Base-by-base conservation (phyloP, 2,113 vertebrate species). In the Sula dactylatra region DNA sequence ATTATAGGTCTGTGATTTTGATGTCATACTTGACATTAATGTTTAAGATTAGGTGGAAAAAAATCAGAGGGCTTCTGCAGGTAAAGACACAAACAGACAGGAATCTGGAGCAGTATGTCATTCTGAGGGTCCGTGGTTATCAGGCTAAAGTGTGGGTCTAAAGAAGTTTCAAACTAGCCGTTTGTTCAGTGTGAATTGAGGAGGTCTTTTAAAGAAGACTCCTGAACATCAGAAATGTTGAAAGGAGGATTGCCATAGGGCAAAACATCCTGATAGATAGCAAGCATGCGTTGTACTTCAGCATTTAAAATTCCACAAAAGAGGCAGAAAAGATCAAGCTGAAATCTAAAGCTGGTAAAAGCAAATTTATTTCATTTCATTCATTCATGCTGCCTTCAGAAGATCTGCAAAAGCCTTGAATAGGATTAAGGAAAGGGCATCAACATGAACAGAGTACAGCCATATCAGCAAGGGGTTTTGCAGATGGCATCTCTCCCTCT, bases 371-470 rank as follows among this genome's bases (percentile, higher is more conserved):
- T 74, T 91, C 66, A 7, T 73, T 71, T 40, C 36, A 45, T 73
- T 82, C 34, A 61, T 86, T 83, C n/a, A n/a, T 80, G 49, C 70
- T 94, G 65, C 72, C 56, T 89, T 70, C 65, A 58, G 73, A 74
- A 55, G 61, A 78, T 72, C 86, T 72, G 78, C 80, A 85, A 50
- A 87, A 38, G 70, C 70, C 84, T 69, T 55, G 69, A 55, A 73
- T 16, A n/a, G 83, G 81, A 70, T 95, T 96, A 90, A 72, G 77
- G 67, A 72, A 92, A 94, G 91, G 93, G 62, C 81, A 73, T 55
- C 52, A 59, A 50, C 89, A 90, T 85, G 95, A 93, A 80, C 38
- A 6, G 82, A 90, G 56, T 32, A 45, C 52, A 77, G 80, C 59
- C 2, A 1, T 67, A 66, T 82, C 79, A 78, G 87, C 20, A 20